Base-by-base conservation (phyloP, 2,888 invertebrate genomes). In the Sesamia inferens region DNA sequence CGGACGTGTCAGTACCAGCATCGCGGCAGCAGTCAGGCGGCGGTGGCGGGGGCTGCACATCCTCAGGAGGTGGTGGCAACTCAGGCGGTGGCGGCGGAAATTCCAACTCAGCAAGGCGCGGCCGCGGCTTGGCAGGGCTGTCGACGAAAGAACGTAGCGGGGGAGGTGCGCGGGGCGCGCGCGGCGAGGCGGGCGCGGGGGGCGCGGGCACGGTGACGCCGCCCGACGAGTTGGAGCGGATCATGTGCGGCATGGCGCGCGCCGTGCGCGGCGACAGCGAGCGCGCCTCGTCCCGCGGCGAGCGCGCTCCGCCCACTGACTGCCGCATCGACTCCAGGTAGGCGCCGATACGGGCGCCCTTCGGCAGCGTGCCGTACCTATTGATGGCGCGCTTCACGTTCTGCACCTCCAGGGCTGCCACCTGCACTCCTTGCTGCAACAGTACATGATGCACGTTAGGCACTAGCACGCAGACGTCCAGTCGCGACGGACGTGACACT, bases 341-440 rank as follows among this genome's bases (percentile, higher is more conserved):
- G 10, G 99, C 99, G 48, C 99, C 99, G 87, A 99, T 99, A 83
- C 99, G 97, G 14, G 99, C 99, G 65, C 98, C 99, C 94, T 99
- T 99, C 0, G 99, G 99, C 89, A 99, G 96, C 14, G 99, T 99
- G 24, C 99, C 99, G 92, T 99, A 99, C 44, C 99, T 97, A 94
- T 99, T 99, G 84, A 99, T 99, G 63, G 99, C 99, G 85, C 99
- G 97, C 90, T 99, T 98, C 68, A 99, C 99, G 95, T 99, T 99
- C 95, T 99, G 98, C 83, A 99, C 99, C 94, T 99, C 99, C 86
- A 99, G 96, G 39, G 99, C 99, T 70, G 99, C 99, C 80, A 99
- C 98, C 88, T 98, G 98, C 51, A 98, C 97, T 87, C 97, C 97
- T 75, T 90, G 93, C 92, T 92, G 86, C 7, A 74, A 59, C 19